Conservation (phyloP, 2,888 invertebrate genomes). For the Ferdinandea cuprea region DNA sequence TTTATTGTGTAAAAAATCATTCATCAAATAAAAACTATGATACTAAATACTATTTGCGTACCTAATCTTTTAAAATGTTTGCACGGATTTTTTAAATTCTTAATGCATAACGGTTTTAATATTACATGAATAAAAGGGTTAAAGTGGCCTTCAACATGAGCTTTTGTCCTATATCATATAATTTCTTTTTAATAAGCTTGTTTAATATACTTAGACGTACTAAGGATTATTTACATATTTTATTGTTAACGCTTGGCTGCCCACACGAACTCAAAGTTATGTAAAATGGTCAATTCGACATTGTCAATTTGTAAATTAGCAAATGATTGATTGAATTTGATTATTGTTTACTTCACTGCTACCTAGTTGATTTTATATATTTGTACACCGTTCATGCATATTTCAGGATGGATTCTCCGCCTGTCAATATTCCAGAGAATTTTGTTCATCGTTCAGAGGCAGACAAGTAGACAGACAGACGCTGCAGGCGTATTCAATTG, state of each 20-base stretch:
- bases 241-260: neutral
- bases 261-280: slow-evolving; percentile 67
- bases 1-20: no score
- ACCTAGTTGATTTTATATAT: slow-evolving; percentile 72
- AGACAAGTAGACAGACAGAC: slow-evolving; percentile 65
- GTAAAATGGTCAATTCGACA: slow-evolving; percentile 75
- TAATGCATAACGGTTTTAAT: no score
- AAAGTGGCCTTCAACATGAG: no score
- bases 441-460: slow-evolving; percentile 30
- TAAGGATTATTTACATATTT: neutral
- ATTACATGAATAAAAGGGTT: no score
- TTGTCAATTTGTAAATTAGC: slow-evolving; percentile 76
- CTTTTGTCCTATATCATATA: no score
- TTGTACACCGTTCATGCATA: slow-evolving; percentile 60
- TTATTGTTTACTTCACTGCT: slow-evolving; percentile 72
- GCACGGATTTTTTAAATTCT: no score
- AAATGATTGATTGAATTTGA: slow-evolving; percentile 77
- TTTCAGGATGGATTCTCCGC: slow-evolving; percentile 42
- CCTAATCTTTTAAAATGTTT: no score
- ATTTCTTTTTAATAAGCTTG: no score
- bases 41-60: no score
- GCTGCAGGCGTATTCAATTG: slow-evolving; percentile 39
- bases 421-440: slow-evolving; percentile 44
- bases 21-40: no score
- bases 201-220: no score